phyloP scores from a whole-genome alignment of 2,888 invertebrate genomes.

The Mythimna loreyi region DNA sequence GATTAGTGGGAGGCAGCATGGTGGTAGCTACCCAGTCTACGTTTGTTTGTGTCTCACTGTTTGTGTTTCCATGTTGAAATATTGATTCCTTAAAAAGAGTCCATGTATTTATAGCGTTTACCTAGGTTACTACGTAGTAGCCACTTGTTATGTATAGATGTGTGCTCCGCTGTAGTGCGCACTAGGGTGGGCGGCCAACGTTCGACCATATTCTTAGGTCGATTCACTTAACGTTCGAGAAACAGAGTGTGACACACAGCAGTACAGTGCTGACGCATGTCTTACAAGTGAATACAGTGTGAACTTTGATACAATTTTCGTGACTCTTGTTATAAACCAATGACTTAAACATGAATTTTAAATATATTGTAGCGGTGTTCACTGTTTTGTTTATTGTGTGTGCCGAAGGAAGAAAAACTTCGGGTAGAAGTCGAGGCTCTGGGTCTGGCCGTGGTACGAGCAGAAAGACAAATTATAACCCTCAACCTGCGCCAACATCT shows the following conservation, averaged over 20 bases:
- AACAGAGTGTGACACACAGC: conserved; percentile 75
- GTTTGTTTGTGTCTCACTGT: conserved; percentile 59
- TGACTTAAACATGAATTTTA: conserved; percentile 73
- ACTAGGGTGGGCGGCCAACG: conserved; percentile 79
- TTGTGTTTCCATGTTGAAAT: conserved; percentile 63
- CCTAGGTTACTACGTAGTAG: conserved; percentile 63
- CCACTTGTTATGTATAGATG: conserved; percentile 53
- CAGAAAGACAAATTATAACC: conserved; percentile 77
- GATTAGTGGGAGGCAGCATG: conserved; percentile 17
- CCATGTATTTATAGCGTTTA: conserved; percentile 57
- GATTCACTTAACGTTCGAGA: conserved; percentile 77
- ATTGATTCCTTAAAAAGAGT: conserved; percentile 72
- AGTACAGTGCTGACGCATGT: conserved; percentile 61
- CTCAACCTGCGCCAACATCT: conserved; percentile 84
- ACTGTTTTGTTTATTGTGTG: conserved; percentile 69
- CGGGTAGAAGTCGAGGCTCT: conserved; percentile 82
- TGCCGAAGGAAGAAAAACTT: conserved; percentile 79
- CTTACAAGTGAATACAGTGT: conserved; percentile 45
- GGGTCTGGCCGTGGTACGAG: conserved; percentile 79
- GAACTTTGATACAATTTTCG: conserved; percentile 36
- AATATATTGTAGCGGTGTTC: conserved; percentile 68
- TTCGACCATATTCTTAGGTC: conserved; percentile 71
- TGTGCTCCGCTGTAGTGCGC: conserved; percentile 67
- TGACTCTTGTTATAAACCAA: conserved; percentile 24
- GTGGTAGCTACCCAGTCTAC: conserved; percentile 10